Percentiles rank a stretch among this genome's conserved stretches.
Conservation (phyloP, 2,888 invertebrate genomes). For the Archips crataeganus region DNA sequence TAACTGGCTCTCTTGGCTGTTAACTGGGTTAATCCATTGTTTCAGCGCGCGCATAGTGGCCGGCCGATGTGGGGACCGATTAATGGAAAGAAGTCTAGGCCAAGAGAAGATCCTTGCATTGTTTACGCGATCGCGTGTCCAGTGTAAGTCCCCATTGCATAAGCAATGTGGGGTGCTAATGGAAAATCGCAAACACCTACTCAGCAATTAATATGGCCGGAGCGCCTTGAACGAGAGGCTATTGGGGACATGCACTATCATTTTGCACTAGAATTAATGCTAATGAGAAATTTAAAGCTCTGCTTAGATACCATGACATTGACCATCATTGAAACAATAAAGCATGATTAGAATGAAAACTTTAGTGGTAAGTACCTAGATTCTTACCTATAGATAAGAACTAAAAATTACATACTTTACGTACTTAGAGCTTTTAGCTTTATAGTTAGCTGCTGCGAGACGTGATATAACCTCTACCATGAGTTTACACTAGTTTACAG, state of each 20-base stretch:
- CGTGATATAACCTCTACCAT: no score
- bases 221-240: conserved; percentile 59
- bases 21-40: conserved; percentile 81
- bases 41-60: conserved; percentile 67
- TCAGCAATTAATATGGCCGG: conserved; percentile 67
- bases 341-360: background rate
- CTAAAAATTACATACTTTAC: background rate
- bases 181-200: conserved; percentile 61
- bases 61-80: conserved; percentile 75
- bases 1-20: conserved; percentile 60
- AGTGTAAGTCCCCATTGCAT: conserved; percentile 82
- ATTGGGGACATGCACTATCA: background rate
- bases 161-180: conserved; percentile 78
- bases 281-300: background rate
- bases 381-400: no score
- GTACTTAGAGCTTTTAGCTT: background rate
- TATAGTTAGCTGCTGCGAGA: background rate
- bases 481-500: no score
- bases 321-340: background rate
- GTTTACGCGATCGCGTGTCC: conserved; percentile 80
- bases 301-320: background rate
- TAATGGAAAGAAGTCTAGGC: conserved; percentile 83
- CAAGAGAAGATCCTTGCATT: conserved; percentile 81
- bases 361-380: background rate
- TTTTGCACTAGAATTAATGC: background rate